Evolutionary conservation across 2,113 vertebrate species (phyloP), one percentile per base, ranked within the genome.

Genomic region (Pyrgilauda ruficollis): DNA sequence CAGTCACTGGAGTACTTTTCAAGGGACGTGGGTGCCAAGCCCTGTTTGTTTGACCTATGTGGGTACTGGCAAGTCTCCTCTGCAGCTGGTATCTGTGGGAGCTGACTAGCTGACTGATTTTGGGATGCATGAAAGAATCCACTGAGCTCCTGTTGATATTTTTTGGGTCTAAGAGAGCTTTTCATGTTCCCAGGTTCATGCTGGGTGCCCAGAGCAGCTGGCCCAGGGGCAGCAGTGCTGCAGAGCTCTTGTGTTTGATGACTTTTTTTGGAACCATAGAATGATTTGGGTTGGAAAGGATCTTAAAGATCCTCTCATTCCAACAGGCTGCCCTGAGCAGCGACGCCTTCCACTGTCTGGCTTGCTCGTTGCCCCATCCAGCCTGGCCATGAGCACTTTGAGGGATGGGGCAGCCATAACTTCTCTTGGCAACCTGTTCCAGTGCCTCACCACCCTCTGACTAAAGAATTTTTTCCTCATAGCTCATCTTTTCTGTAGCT

Each of bases 11-110:
- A 79, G 37, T 73, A 5, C 24, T 83, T 83, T 43, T 62, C 59
- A 35, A 39, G 85, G 14, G 10, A 27, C 0, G 0, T n/a, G 62
- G 15, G 15, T 73, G 75, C 58, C 41, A 26, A 66, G n/a, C 28
- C 43, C 33, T 73, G 2, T 75, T 78, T 64, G 31, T 79, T 64
- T 31, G 31, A 62, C 35, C 41, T 62, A 0, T 0, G 1, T 46
- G 59, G 37, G 50, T n/a, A 15, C 62, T 49, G 47, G 24, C 4
- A n/a, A 43, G 41, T 19, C 22, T 58, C 41, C 4, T 72, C 58
- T 88, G 75, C 23, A 10, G 16, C 15, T 76, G 67, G 18, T 52
- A 23, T 41, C 27, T 16, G 31, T 6, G 63, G n/a, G 44, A 83
- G 13, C 62, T 49, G 82, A 35, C 41, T 61, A 44, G 19, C 66